A percentile compares a stretch with the other conserved stretches of the same genome.
These are phyloP conservation scores for Druceiella hillmani DNA, from an alignment of 2,888 invertebrate species.

Conservation along the genomic window DNA sequence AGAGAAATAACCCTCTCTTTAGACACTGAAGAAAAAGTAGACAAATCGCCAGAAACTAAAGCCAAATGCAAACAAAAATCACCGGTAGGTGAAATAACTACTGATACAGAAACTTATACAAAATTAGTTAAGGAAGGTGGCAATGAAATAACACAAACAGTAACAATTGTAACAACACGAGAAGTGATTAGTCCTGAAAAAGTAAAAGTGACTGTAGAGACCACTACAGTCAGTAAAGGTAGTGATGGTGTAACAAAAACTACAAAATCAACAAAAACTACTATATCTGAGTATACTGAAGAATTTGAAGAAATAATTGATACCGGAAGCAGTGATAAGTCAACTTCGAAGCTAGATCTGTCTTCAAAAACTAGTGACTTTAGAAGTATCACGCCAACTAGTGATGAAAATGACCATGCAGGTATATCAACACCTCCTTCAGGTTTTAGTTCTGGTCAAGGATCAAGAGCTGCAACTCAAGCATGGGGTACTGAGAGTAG, in stretches of 20 bases:
- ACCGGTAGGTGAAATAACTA: conserved; percentile 45
- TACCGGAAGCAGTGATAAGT: conserved; percentile 46
- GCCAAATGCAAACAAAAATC: conserved; percentile 40
- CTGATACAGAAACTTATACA: conserved; percentile 44
- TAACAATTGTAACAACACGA: conserved; percentile 46
- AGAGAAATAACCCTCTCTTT: conserved; percentile 29
- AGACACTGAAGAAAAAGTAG: conserved; percentile 24
- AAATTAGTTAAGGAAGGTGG: conserved; percentile 43
- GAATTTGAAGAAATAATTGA: conserved; percentile 47
- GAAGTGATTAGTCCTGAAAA: conserved; percentile 49
- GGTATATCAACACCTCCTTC: conserved; percentile 55
- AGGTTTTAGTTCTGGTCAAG: conserved; percentile 56
- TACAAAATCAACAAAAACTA: conserved; percentile 47
- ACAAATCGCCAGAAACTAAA: conserved; percentile 30
- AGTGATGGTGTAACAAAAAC: conserved; percentile 46
- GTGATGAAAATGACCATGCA: conserved; percentile 56
- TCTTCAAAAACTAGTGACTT: conserved; percentile 50
- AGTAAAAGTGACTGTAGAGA: conserved; percentile 44
- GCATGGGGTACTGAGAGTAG: conserved; percentile 51
- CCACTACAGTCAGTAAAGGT: conserved; percentile 44
- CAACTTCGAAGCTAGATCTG: conserved; percentile 35
- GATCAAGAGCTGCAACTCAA: conserved; percentile 50
- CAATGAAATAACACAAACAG: conserved; percentile 43
- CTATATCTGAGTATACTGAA: conserved; percentile 46
- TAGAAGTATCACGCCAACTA: conserved; percentile 57